Evolutionary conservation across 2,113 vertebrate genomes (phyloP).

Genomic region (Propithecus coquereli): DNA sequence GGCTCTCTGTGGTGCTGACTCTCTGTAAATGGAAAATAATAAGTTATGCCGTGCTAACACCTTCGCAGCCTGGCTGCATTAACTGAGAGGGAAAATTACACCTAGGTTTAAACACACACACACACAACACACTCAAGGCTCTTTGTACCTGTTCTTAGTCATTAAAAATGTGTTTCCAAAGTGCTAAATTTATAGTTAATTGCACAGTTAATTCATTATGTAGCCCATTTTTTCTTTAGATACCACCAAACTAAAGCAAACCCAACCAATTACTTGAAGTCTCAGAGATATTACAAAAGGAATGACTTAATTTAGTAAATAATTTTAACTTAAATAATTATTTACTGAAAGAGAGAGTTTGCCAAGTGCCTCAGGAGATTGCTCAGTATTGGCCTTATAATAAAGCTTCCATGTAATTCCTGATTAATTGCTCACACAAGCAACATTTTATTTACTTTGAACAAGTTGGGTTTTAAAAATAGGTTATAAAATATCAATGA

Average conservation of each 20-base stretch:
- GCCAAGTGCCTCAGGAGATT: not conserved
- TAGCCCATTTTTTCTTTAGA: constrained; percentile 52
- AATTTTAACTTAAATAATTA: constrained; percentile 79
- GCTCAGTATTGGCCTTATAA: constrained; percentile 38
- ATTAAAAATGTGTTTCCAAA: constrained; percentile 74
- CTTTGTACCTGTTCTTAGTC: constrained; percentile 60
- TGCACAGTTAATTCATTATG: constrained; percentile 76
- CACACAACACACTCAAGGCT: not conserved
- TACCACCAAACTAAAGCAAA: constrained; percentile 68
- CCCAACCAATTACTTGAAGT: constrained; percentile 55
- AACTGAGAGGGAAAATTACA: constrained; percentile 39
- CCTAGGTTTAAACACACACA: not conserved
- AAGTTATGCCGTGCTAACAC: not conserved
- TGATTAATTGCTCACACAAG: constrained; percentile 62
- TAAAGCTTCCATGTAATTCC: constrained; percentile 62
- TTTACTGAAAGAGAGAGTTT: constrained; percentile 66
- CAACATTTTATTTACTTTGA: constrained; percentile 59
- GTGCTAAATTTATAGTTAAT: constrained; percentile 76
- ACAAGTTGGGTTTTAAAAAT: constrained; percentile 37
- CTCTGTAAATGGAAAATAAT: not conserved
- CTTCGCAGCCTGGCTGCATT: not conserved
- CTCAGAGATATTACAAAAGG: constrained; percentile 58
- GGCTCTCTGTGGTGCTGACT: not conserved
- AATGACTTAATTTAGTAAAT: constrained; percentile 82
- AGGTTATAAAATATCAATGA: not conserved